Evolutionary conservation across 2,888 invertebrate species (phyloP), one percentile per base, ranked within the genome.

Genomic region (Macrophya alboannulata): DNA sequence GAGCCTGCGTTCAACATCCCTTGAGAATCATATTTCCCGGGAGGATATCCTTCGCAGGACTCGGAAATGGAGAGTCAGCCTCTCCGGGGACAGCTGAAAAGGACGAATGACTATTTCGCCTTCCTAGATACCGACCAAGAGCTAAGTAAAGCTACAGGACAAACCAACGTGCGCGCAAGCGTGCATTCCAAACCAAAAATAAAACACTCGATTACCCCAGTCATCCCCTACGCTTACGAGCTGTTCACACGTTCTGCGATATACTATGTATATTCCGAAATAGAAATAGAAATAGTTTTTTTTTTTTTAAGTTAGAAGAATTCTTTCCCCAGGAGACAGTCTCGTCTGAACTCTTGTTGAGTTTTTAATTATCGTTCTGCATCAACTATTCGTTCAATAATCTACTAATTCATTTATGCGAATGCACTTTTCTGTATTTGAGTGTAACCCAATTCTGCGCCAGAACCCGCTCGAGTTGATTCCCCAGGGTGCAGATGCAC

Each of bases 261-360:
- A 25, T 68, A 62, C 3, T 62, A 10, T 17, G 45, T 15, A 4
- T 51, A 77, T 31, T 77, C 55, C 31, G 37, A 51, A 77, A 51
- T 43, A 77, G 48, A 77, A 77, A 55, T 77, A 77, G 77, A 77
- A 51, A 8, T n/a, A n/a, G n/a, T n/a, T n/a, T n/a, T n/a, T n/a
- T n/a, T 37, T 31, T 77, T 55, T 10, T 2, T 0, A 37, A 51
- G 55, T 77, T 31, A 55, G 8, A 55, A 17, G 37, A 37, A 55
- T 55, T 55, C 55, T n/a, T n/a, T 6, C n/a, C 43, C 45, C 45
- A 15, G 37, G 17, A 37, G 15, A 15, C 37, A 6, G 6, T 25
- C 15, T 15, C 31, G 9, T 17, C 37, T 37, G 15, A 5, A 4
- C 31, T 31, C 31, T 15, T 37, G 37, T 37, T 68, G 74, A 12